Conservation (phyloP, 2,113 vertebrate species). For the Apteryx mantelli region DNA sequence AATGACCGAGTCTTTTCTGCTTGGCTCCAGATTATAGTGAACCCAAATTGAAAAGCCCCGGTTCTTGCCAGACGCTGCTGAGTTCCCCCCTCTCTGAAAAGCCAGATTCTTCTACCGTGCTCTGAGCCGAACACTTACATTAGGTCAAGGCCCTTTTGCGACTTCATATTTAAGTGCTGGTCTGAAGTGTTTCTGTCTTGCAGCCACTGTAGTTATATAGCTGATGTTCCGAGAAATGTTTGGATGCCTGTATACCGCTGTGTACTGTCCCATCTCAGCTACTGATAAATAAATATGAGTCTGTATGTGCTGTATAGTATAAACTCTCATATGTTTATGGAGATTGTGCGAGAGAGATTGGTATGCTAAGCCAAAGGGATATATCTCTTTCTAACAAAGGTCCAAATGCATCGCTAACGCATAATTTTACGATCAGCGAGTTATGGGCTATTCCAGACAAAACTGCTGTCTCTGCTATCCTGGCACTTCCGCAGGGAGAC, state of each 20-base stretch:
- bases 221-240: neutral
- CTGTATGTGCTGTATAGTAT: neutral
- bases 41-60: accelerated
- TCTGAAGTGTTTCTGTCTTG: neutral
- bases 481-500: neutral
- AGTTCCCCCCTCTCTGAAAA: neutral
- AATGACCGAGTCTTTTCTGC: neutral
- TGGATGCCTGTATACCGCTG: accelerated
- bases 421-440: neutral
- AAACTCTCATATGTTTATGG: neutral
- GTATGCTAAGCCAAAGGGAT: neutral
- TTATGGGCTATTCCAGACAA: neutral
- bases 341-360: neutral
- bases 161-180: neutral
- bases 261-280: neutral
- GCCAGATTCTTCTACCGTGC: accelerated
- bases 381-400: neutral
- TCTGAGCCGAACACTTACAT: neutral
- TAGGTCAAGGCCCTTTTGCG: neutral
- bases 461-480: accelerated
- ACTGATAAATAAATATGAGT: neutral
- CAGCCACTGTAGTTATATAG: neutral
- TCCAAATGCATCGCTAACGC: neutral
- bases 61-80: accelerated
- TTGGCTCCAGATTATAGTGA: neutral